phyloP scores from a whole-genome alignment of 1,140 invertebrate genomes.

The Tetraneura akinire region DNA sequence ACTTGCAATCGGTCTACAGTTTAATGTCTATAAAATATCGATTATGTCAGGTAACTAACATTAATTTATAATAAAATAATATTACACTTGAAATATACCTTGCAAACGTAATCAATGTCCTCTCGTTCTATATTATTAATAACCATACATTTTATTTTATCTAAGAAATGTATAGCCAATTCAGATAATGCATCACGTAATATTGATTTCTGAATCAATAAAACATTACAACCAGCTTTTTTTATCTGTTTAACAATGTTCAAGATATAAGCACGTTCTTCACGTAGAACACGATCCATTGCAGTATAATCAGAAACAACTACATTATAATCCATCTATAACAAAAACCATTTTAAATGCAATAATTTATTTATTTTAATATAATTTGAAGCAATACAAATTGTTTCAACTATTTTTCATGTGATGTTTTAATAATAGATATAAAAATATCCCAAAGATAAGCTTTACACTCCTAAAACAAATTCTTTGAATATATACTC shows the following conservation, averaged over 20 bases:
- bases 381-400: background rate
- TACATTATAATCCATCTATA: conserved; percentile 97
- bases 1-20: conserved; percentile 95
- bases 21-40: conserved; percentile 68
- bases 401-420: background rate
- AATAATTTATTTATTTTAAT: background rate
- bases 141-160: conserved; percentile 99
- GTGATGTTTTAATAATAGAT: background rate
- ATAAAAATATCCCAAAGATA: background rate
- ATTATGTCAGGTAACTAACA: background rate
- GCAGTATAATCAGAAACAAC: conserved; percentile 98
- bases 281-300: conserved; percentile 98
- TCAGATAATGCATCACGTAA: conserved; percentile 96
- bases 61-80: background rate
- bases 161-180: conserved; percentile 95
- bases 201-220: conserved; percentile 98
- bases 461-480: background rate
- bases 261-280: conserved; percentile 96
- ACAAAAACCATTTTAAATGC: conserved; percentile 54
- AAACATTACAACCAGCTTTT: conserved; percentile 95
- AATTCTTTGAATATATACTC: too few relatives aligned
- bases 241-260: conserved; percentile 99
- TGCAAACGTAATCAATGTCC: conserved; percentile 96
- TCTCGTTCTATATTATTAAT: conserved; percentile 97
- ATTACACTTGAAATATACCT: conserved; percentile 61